Evolutionary conservation across 2,113 vertebrate genomes (phyloP), one percentile per base, ranked within the genome.

Genomic region (Bambusicola thoracicus): DNA sequence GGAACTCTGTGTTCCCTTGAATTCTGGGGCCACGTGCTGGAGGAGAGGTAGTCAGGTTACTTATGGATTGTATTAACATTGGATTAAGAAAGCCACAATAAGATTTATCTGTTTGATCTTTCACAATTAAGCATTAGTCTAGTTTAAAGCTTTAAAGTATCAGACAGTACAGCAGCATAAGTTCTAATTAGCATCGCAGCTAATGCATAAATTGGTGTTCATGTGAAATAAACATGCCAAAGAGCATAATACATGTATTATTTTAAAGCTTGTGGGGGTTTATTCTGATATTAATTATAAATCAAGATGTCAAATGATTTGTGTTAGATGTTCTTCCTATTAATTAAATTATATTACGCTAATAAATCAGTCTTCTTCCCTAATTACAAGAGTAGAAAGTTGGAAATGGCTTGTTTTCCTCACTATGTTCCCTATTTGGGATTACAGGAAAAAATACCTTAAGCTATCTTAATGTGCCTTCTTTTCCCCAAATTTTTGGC

Each of bases 51-150:
- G 29, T 56, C 70, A 20, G 18, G 20, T 87, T 83, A 79, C 34
- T 76, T 59, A 18, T 10, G 55, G 49, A 68, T 86, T 56, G 49
- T 48, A 58, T 80, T 86, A 84, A 73, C 32, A 13, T 5, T 65
- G 73, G 63, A 81, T 93, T 96, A 78, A 87, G 88, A 74, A 90
- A 82, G 15, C 16, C 40, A 76, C 73, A 75, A 63, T 82, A 76
- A 61, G 56, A 82, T 61, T 92, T 90, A 78, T 89, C 40, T 56
- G 40, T 51, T 76, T 82, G 51, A 85, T 94, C 87, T 93, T 72
- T 74, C 80, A 46, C 63, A 74, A 81, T 87, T 89, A 92, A 92
- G n/a, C 20, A 32, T 91, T 91, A 90, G 43, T 46, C 58, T 95
- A 17, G 15, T 91, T 76, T 88, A 81, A 93, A 87, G 48, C 82